A percentile compares a stretch with the other conserved stretches of the same genome.
Evolutionary conservation across 2,113 vertebrate species (phyloP).

Genomic region (Paracanthobrama guichenoti): DNA sequence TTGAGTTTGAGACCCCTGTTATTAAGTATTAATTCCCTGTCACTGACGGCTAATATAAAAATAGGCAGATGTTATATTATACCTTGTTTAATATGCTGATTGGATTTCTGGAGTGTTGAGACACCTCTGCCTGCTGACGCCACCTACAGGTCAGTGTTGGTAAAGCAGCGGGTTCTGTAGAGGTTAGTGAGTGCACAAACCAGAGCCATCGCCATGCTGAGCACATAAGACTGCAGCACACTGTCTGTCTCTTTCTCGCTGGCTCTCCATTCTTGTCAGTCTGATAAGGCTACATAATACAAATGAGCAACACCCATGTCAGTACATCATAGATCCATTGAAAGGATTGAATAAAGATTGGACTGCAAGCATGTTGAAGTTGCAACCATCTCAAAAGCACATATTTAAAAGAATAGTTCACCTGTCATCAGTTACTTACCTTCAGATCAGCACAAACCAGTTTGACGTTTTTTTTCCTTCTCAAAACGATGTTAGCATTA

Average conservation of each 20-base stretch:
- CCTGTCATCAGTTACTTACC: background rate
- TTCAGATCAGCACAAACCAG: background rate
- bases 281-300: conserved; percentile 27
- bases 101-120: conserved; percentile 5
- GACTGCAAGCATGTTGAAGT: background rate
- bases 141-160: conserved; percentile 57
- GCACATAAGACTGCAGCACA: conserved; percentile 72
- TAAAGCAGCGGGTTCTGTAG: background rate
- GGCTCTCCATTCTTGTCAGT: conserved; percentile 17
- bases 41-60: background rate
- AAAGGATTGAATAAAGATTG: conserved; percentile 35
- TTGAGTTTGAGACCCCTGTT: too few relatives aligned
- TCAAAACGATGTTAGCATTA: background rate
- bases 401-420: background rate
- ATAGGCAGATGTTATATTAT: background rate
- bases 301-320: conserved; percentile 28
- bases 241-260: conserved; percentile 46
- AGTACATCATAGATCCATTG: conserved; percentile 6
- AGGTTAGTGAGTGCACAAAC: conserved; percentile 36
- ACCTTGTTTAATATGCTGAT: background rate
- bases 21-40: background rate
- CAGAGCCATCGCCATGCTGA: conserved; percentile 66
- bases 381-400: conserved; percentile 1
- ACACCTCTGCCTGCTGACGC: conserved; percentile 47
- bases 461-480: background rate